Evolutionary conservation across 2,797 vertebrate genomes (phyloP).

Genomic region (Knipowitschia caucasica): DNA sequence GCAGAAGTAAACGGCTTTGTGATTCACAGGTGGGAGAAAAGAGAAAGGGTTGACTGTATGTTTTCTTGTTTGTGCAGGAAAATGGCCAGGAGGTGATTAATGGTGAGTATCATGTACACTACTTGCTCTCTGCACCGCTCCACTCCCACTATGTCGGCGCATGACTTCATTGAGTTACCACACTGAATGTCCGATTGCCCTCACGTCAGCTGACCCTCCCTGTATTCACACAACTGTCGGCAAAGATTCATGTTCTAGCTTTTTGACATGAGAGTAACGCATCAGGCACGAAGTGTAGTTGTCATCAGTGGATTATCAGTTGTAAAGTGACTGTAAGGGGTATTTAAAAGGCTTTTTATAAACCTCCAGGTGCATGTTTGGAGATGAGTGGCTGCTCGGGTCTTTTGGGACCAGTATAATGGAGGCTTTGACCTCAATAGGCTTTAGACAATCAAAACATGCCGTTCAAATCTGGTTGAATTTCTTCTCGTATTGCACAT

Average conservation of each 20-base stretch:
- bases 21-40: not conserved
- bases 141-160: constrained; percentile 26
- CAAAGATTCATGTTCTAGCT: constrained; percentile 21
- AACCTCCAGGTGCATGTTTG: constrained; percentile 57
- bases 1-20: not conserved
- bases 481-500: not conserved
- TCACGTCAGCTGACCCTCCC: constrained; percentile 20
- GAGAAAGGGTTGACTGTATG: constrained; percentile 12
- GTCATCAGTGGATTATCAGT: constrained; percentile 34
- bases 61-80: constrained; percentile 59
- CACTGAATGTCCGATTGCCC: constrained; percentile 27
- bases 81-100: constrained; percentile 66
- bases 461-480: not conserved
- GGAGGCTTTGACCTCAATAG: constrained; percentile 23
- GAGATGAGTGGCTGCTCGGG: constrained; percentile 25
- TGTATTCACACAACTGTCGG: constrained; percentile 20
- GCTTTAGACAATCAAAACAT: constrained; percentile 19
- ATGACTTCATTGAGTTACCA: constrained; percentile 46
- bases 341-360: constrained; percentile 56
- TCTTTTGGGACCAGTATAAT: constrained; percentile 34
- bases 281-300: constrained; percentile 54
- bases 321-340: constrained; percentile 48
- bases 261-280: constrained; percentile 27
- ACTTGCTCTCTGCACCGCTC: constrained; percentile 12
- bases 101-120: constrained; percentile 59